Percentiles rank a stretch among this genome's conserved stretches.
These are phyloP conservation scores for Percopsis transmontana DNA, from an alignment of 2,113 vertebrate species.

Conservation along the genomic window DNA sequence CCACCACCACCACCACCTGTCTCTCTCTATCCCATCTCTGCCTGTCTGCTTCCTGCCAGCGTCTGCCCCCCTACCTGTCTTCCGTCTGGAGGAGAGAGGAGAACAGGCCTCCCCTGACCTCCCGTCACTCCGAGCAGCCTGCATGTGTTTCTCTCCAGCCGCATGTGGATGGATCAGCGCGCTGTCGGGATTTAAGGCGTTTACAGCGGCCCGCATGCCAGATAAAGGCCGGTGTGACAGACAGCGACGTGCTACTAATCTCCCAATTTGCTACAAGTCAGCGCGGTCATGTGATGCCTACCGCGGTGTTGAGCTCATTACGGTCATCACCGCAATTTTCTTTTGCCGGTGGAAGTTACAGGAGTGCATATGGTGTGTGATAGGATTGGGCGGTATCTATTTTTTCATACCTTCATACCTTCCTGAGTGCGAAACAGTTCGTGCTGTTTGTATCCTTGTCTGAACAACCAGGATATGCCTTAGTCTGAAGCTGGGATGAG, in stretches of 20 bases:
- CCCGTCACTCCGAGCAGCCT: slow-evolving; percentile 21
- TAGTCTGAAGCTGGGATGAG: too few species aligned
- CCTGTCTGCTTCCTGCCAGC: neutral
- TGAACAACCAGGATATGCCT: too few species aligned
- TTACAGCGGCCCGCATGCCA: slow-evolving; percentile 40
- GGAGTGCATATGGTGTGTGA: too few species aligned
- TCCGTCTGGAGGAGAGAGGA: neutral
- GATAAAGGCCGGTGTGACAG: slow-evolving; percentile 54
- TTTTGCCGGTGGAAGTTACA: too few species aligned
- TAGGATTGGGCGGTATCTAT: too few species aligned
- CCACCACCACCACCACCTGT: slow-evolving; percentile 1
- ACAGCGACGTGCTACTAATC: slow-evolving; percentile 35
- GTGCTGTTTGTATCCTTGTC: too few species aligned
- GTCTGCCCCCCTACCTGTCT: slow-evolving; percentile 16
- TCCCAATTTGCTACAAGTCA: slow-evolving; percentile 52
- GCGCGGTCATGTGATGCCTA: too few species aligned
- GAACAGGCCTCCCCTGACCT: slow-evolving; percentile 36
- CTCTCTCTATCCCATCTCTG: neutral
- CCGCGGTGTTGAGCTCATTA: too few species aligned
- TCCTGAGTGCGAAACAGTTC: too few species aligned
- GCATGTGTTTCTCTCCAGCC: slow-evolving; percentile 29
- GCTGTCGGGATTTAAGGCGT: slow-evolving; percentile 39
- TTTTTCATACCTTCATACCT: too few species aligned
- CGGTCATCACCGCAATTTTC: too few species aligned
- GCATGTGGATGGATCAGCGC: slow-evolving; percentile 34